phyloP scores from a whole-genome alignment of 2,888 invertebrate genomes.

The Choristoneura rosaceana region DNA sequence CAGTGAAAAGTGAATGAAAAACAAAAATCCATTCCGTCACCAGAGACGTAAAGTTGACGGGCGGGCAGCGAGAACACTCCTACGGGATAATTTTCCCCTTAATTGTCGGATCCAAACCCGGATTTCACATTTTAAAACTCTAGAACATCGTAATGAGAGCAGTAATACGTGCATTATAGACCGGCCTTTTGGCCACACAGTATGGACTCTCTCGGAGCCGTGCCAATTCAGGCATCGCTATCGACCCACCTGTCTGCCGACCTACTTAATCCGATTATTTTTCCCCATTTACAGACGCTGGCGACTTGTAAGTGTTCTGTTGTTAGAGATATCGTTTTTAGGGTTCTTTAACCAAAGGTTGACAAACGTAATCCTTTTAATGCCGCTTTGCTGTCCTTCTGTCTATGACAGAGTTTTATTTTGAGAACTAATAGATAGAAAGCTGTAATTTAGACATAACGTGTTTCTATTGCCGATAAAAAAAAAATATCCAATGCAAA shows the following conservation, averaged over 20 bases:
- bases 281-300: constrained; percentile 31
- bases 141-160: background rate
- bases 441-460: too few relatives aligned
- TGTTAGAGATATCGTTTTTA: background rate
- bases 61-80: constrained; percentile 44
- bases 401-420: too few relatives aligned
- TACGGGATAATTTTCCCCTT: constrained; percentile 45
- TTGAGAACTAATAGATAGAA: too few relatives aligned
- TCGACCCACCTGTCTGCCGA: constrained; percentile 42
- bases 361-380: too few relatives aligned
- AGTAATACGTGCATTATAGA: constrained; percentile 34
- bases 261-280: constrained; percentile 40
- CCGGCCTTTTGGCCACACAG: constrained; percentile 35
- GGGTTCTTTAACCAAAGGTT: background rate
- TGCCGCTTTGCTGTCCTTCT: too few relatives aligned
- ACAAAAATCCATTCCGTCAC: constrained; percentile 64
- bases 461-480: too few relatives aligned
- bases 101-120: constrained; percentile 14
- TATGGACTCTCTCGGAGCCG: constrained; percentile 27
- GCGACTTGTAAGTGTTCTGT: constrained; percentile 32
- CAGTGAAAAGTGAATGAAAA: constrained; percentile 46
- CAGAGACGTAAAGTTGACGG: constrained; percentile 52
- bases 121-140: constrained; percentile 8
- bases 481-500: too few relatives aligned
- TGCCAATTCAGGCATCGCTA: constrained; percentile 39